Percentiles rank a stretch among this genome's conserved stretches.
Conservation (phyloP, 1,140 invertebrate species). For the Drosophila rhopaloa region DNA sequence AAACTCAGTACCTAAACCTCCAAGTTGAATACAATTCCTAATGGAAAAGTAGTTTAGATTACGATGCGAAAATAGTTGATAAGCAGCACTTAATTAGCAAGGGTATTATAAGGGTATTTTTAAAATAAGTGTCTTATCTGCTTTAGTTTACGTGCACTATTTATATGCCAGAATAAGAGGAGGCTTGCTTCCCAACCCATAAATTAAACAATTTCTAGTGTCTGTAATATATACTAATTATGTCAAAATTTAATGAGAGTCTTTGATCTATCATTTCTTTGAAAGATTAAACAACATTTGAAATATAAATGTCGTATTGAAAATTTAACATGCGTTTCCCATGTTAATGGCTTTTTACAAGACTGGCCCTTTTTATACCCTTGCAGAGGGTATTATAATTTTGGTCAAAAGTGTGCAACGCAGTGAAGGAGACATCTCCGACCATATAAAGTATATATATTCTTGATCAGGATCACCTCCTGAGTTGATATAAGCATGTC, state of each 20-base stretch:
- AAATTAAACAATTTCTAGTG: slow-evolving; percentile 10
- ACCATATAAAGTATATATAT: no score
- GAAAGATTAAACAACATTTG: background rate
- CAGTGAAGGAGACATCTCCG: no score
- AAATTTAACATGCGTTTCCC: slow-evolving; percentile 2
- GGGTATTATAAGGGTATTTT: slow-evolving; percentile 44
- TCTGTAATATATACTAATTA: slow-evolving; percentile 17
- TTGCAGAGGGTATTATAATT: no score
- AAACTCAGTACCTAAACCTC: background rate
- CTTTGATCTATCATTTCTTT: background rate
- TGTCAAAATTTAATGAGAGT: slow-evolving; percentile 16
- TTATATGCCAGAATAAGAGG: background rate
- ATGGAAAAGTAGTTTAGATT: background rate
- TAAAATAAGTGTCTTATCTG: background rate
- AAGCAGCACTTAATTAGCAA: slow-evolving; percentile 16
- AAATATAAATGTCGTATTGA: background rate
- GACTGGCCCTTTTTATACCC: no score
- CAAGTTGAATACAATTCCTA: background rate
- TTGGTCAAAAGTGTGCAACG: no score
- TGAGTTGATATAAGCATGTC: no score
- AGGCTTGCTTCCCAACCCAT: slow-evolving; percentile 3
- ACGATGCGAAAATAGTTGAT: slow-evolving; percentile 9
- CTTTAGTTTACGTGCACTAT: slow-evolving; percentile 2
- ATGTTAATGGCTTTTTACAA: no score
- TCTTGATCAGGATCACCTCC: no score